Percentiles rank a stretch among this genome's conserved stretches.
Conservation (phyloP, 2,113 vertebrate species). For the Phasianus colchicus region DNA sequence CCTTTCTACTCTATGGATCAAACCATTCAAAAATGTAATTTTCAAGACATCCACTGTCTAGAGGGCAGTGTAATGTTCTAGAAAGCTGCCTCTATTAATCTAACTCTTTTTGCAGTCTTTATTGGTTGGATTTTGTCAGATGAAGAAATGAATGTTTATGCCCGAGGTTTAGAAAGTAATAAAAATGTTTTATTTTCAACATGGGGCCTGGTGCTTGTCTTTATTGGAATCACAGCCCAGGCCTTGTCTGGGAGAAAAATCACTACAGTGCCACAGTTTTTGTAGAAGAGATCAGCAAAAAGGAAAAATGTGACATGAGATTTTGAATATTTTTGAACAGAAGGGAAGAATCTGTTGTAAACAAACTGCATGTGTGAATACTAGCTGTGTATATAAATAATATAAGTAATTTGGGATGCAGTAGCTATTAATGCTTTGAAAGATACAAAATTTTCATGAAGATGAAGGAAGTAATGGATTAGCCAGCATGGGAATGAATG, state of each 20-base stretch:
- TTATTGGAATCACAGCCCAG: conserved; percentile 53
- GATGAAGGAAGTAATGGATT: neutral
- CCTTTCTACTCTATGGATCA: neutral
- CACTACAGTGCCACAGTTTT: neutral
- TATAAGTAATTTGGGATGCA: neutral
- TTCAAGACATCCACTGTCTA: neutral
- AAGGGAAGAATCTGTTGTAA: neutral
- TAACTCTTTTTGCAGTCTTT: conserved; percentile 37
- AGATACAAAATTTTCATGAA: neutral
- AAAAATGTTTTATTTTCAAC: conserved; percentile 63
- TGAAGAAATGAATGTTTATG: conserved; percentile 56
- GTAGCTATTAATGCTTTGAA: neutral
- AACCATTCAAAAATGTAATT: neutral
- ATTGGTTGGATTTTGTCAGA: conserved; percentile 31
- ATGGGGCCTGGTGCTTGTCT: conserved; percentile 29
- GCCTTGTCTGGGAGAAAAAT: conserved; percentile 51
- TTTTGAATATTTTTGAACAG: neutral
- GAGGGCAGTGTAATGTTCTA: conserved; percentile 15
- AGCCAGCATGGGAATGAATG: neutral
- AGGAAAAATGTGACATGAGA: neutral
- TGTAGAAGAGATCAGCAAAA: conserved; percentile 23
- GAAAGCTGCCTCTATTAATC: conserved; percentile 35
- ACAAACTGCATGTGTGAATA: neutral
- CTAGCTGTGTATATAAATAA: neutral
- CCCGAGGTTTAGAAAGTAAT: conserved; percentile 55